These are phyloP conservation scores for Chalcis sispes DNA, from an alignment of 2,888 invertebrate species.

Conservation along the genomic window DNA sequence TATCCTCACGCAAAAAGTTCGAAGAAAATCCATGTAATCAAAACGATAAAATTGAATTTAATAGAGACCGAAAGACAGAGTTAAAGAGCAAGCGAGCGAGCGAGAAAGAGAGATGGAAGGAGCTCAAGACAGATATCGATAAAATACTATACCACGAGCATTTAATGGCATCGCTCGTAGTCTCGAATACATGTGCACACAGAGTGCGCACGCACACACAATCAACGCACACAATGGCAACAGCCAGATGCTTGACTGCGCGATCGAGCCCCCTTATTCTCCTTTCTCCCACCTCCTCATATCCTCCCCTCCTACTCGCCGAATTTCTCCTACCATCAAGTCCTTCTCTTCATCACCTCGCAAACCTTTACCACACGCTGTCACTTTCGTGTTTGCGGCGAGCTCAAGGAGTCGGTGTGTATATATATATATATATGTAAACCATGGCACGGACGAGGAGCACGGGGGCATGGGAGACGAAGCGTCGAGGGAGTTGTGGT, in stretches of 20 bases:
- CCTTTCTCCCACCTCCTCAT: background rate
- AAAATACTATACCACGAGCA: constrained; percentile 46
- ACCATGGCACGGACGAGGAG: no score
- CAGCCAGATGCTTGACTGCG: constrained; percentile 47
- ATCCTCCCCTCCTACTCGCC: background rate
- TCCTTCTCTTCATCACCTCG: constrained; percentile 52
- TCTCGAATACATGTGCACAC: constrained; percentile 22
- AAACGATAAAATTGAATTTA: constrained; percentile 49
- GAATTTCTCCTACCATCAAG: background rate
- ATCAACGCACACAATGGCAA: constrained; percentile 13
- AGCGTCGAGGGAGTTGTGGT: constrained; percentile 15
- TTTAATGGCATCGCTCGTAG: constrained; percentile 45
- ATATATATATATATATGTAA: background rate
- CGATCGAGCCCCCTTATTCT: constrained; percentile 45
- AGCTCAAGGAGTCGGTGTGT: constrained; percentile 55
- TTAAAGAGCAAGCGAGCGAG: constrained; percentile 11
- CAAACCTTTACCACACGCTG: constrained; percentile 62
- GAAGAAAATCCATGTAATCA: constrained; percentile 42
- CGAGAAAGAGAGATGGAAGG: constrained; percentile 22
- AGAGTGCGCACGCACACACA: background rate
- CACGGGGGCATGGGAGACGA: background rate
- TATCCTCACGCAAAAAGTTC: no score
- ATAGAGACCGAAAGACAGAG: constrained; percentile 20
- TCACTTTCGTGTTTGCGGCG: constrained; percentile 67
- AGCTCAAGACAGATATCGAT: constrained; percentile 52